These are phyloP conservation scores for Styela plicata DNA, from an alignment of 23 tunicate species.

Conservation along the genomic window DNA sequence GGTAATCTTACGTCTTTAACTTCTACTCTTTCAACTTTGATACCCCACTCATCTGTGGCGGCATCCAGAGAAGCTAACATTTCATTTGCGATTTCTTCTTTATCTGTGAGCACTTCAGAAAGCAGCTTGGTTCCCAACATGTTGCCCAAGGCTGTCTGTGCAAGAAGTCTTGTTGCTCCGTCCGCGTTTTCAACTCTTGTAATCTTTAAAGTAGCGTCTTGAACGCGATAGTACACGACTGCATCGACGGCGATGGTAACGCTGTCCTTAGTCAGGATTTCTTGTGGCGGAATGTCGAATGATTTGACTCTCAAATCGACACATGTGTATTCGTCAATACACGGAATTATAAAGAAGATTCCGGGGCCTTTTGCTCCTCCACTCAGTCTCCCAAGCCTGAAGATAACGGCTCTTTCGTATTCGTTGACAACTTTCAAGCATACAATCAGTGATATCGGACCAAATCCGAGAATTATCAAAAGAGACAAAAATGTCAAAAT, in stretches of 20 bases:
- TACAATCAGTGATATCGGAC: constrained; percentile 48
- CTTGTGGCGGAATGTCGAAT: constrained; percentile 39
- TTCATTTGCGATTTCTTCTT: constrained; percentile 65
- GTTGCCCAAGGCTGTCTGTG: constrained; percentile 24
- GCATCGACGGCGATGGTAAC: constrained; percentile 33
- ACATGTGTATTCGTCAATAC: constrained; percentile 15
- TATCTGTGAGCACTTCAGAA: constrained; percentile 27
- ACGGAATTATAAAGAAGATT: constrained; percentile 3
- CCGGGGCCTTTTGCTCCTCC: constrained; percentile 29
- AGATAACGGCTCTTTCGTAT: constrained; percentile 23
- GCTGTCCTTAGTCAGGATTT: constrained; percentile 27
- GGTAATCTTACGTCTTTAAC: constrained; percentile 86
- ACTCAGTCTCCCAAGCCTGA: constrained; percentile 18
- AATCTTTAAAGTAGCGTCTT: not conserved
- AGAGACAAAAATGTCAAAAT: constrained; percentile 46
- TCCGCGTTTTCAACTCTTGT: constrained; percentile 16
- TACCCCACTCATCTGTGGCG: constrained; percentile 95
- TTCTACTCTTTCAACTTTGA: constrained; percentile 82
- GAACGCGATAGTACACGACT: constrained; percentile 12
- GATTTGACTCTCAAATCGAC: constrained; percentile 30
- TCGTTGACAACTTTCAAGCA: constrained; percentile 35
- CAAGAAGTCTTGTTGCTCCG: constrained; percentile 12
- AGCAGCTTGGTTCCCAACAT: constrained; percentile 14
- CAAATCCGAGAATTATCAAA: constrained; percentile 31
- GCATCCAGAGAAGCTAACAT: constrained; percentile 57